These are phyloP conservation scores for Aethes cnicana DNA, from an alignment of 2,888 invertebrate genomes.

Conservation along the genomic window DNA sequence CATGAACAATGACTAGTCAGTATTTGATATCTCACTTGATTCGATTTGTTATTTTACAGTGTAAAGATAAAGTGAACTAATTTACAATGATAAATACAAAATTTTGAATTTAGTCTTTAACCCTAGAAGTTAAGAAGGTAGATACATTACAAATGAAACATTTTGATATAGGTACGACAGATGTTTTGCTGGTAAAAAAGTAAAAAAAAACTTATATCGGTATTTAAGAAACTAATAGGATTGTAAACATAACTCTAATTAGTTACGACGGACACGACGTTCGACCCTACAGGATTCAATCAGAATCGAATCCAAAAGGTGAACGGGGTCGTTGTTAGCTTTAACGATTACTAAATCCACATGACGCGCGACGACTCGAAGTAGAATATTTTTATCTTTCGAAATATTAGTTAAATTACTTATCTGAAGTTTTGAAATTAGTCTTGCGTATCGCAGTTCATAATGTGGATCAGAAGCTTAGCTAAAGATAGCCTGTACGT, in stretches of 20 bases:
- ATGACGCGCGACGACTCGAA: slow-evolving; percentile 45
- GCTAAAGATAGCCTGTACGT: slow-evolving; percentile 53
- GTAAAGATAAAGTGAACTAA: slow-evolving; percentile 14
- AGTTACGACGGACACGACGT: slow-evolving; percentile 42
- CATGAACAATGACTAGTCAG: slow-evolving; percentile 4
- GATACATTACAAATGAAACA: slow-evolving; percentile 20
- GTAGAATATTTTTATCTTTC: too few relatives aligned
- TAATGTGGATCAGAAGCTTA: slow-evolving; percentile 51
- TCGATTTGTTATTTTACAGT: slow-evolving; percentile 11
- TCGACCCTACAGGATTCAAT: slow-evolving; percentile 65
- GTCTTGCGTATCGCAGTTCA: slow-evolving; percentile 47
- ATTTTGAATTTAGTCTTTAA: slow-evolving; percentile 35
- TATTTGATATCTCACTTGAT: not conserved
- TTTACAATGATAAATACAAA: slow-evolving; percentile 41
- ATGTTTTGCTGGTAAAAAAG: not conserved
- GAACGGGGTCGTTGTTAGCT: slow-evolving; percentile 52
- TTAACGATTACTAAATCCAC: slow-evolving; percentile 57
- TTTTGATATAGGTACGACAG: slow-evolving; percentile 3
- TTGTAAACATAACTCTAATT: slow-evolving; percentile 30
- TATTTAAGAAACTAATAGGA: slow-evolving; percentile 8
- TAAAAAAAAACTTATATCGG: slow-evolving; percentile 13
- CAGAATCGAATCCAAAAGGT: slow-evolving; percentile 63
- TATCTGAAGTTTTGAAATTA: too few relatives aligned
- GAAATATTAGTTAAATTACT: too few relatives aligned
- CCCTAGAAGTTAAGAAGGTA: slow-evolving; percentile 26